Base-by-base conservation (phyloP, 1,140 invertebrate genomes). In the Arion vulgaris region DNA sequence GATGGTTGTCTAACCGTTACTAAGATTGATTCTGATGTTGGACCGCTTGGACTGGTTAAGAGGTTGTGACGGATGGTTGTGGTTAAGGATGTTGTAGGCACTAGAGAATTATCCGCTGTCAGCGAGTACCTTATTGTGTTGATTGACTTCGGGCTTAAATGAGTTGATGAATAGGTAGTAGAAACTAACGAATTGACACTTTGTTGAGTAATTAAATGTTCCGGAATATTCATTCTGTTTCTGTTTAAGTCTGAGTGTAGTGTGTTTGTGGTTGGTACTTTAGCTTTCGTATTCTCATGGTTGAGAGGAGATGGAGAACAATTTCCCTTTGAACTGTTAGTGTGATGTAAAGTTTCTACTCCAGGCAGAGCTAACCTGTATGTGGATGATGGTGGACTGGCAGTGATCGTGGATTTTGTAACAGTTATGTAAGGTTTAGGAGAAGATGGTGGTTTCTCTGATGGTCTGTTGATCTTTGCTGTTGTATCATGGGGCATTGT, bases 1-100 rank as follows among this genome's bases (percentile, higher is more conserved):
- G 80, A 81, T 9, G 80, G 80, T 9, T 81, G 80, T 28, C 68
- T 39, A 11, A 81, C 80, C 1, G 80, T 81, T 15, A 81, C 80
- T 19, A 71, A 74, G 2, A 81, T 81, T 23, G 71, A 74, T 39
- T 81, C 80, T 36, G 45, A 38, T 39, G 80, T 36, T 11, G 32
- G 38, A 39, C 45, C 9, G 41, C 17, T 45, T 26, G 9, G 36
- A 45, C 53, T 41, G 5, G 28, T 45, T 19, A 80, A 49, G 9
- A 80, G 78, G 28, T 51, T 80, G 66, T 80, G 78, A 49, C 62
- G 38, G 19, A 36, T 78, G 19, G 62, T 66, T 36, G 28, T 62
- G 34, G 53, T 78, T 32, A 49, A 73, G 1, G 41, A 41, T 19
- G 51, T 26, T 76, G 74, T 19, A 17, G 74, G 34, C 26, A 49